Evolutionary conservation across 2,888 invertebrate species (phyloP), one percentile per base, ranked within the genome.

Genomic region (Saturnia japonica): DNA sequence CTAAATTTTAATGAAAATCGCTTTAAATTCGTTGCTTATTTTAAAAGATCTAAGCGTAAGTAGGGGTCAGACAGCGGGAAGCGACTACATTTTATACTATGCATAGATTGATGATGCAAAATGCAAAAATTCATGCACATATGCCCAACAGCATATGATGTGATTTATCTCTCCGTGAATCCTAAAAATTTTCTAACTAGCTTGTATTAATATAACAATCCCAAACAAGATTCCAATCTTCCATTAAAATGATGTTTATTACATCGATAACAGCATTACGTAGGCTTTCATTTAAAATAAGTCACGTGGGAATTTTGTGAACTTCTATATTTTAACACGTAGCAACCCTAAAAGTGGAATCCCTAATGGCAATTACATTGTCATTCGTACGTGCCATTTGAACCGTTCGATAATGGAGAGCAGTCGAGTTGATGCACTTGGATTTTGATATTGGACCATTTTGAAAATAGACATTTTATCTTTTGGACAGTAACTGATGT

Each of bases 301-400:
- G 34, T 43, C 43, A 14, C 9, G 43, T 12, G 1, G 9, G 12
- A 43, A 4, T 14, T 43, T 43, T 43, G 1, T 43, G 14, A 12
- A 43, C 11, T 51, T 19, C 3, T 60, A 60, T 28, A 28, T 28
- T 60, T 60, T 25, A 3, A 12, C 25, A 28, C 25, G 25, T 70
- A 51, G 54, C 43, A 70, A 70, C 70, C 66, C 70, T 22, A 40
- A 42, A 40, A 8, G 19, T 47, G 60, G 72, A 73, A 72, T 75
- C 74, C 70, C 74, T 85, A 85, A 88, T 85, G 87, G 85, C 87
- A 85, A 86, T 88, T 86, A 87, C 80, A 88, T 85, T 86, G 87
- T 85, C 85, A 86, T 82, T 80, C 77, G 80, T 76, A 76, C 79
- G 78, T 77, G 81, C 78, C 78, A 81, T 78, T 81, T 82, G 87